Evolutionary conservation across 1,140 invertebrate species (phyloP).

Genomic region (Macrocentrus cingulum): DNA sequence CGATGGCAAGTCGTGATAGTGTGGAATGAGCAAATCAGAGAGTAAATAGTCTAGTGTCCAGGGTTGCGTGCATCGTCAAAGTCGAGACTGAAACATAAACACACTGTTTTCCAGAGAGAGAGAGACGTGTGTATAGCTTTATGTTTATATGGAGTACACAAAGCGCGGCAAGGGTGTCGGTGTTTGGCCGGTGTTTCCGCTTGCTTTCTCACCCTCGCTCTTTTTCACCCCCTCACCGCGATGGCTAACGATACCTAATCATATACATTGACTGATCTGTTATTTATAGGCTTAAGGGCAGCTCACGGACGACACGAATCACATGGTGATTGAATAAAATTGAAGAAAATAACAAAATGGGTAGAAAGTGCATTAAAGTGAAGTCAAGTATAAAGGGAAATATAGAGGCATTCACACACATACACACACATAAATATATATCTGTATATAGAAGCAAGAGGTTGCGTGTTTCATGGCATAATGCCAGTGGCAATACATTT

Average conservation of each 20-base stretch:
- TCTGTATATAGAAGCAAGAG: slow-evolving; percentile 34
- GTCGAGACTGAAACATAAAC: slow-evolving; percentile 26
- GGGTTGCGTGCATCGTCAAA: slow-evolving; percentile 24
- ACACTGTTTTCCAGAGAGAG: slow-evolving; percentile 9
- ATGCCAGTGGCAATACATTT: slow-evolving; percentile 36
- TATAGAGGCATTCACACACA: slow-evolving; percentile 26
- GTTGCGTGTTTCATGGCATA: slow-evolving; percentile 52
- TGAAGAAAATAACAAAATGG: slow-evolving; percentile 1
- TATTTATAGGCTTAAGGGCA: neutral
- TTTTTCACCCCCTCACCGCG: slow-evolving; percentile 17
- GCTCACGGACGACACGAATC: neutral
- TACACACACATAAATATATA: slow-evolving; percentile 30
- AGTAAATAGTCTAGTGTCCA: neutral
- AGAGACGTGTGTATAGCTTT: neutral
- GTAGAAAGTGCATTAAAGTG: neutral
- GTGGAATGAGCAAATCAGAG: neutral
- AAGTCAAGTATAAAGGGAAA: neutral
- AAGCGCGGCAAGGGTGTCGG: slow-evolving; percentile 3
- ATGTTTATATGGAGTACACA: slow-evolving; percentile 28
- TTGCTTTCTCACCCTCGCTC: neutral
- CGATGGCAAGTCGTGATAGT: neutral
- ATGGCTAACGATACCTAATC: slow-evolving; percentile 3
- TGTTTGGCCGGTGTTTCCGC: slow-evolving; percentile 11
- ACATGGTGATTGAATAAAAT: neutral
- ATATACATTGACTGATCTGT: slow-evolving; percentile 1